These are phyloP conservation scores for Megamerina dolium DNA, from an alignment of 2,888 invertebrate genomes.

Conservation along the genomic window DNA sequence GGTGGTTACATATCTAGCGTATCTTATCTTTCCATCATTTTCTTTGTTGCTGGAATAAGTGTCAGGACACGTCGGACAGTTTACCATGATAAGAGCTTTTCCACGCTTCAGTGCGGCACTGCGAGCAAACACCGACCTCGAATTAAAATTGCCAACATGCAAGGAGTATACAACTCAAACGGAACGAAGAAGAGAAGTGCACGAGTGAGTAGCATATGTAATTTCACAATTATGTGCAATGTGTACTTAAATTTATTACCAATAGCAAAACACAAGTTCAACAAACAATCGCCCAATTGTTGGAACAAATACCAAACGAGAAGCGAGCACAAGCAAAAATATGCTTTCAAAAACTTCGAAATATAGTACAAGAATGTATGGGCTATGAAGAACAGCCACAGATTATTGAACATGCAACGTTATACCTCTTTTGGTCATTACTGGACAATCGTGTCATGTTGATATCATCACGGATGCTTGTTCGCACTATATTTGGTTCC, in stretches of 20 bases:
- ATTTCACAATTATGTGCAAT: conserved; percentile 7
- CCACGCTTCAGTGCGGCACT: conserved; percentile 63
- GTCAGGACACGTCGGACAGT: too few relatives aligned
- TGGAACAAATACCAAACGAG: conserved; percentile 26
- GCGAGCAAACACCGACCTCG: conserved; percentile 57
- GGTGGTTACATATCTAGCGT: too few relatives aligned
- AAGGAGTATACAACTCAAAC: conserved; percentile 10
- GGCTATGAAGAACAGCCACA: conserved; percentile 55
- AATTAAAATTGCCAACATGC: conserved; percentile 39
- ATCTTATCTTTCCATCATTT: too few relatives aligned
- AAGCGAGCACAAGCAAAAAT: conserved; percentile 31
- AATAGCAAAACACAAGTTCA: conserved; percentile 10
- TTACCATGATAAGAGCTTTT: conserved; percentile 33
- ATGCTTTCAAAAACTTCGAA: conserved; percentile 42
- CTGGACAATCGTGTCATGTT: conserved; percentile 55
- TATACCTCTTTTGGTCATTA: conserved; percentile 58
- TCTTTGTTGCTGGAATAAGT: too few relatives aligned
- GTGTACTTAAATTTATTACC: background rate
- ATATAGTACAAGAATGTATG: conserved; percentile 47
- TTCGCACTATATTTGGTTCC: conserved; percentile 58
- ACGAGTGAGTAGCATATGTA: conserved; percentile 1
- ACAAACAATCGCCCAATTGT: conserved; percentile 30
- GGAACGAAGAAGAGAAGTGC: conserved; percentile 18
- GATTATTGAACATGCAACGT: conserved; percentile 58
- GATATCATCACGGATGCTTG: conserved; percentile 54